A percentile compares a stretch with the other conserved stretches of the same genome.
These are phyloP conservation scores for Ladona fulva DNA, from an alignment of 1,140 invertebrate species.

Conservation along the genomic window DNA sequence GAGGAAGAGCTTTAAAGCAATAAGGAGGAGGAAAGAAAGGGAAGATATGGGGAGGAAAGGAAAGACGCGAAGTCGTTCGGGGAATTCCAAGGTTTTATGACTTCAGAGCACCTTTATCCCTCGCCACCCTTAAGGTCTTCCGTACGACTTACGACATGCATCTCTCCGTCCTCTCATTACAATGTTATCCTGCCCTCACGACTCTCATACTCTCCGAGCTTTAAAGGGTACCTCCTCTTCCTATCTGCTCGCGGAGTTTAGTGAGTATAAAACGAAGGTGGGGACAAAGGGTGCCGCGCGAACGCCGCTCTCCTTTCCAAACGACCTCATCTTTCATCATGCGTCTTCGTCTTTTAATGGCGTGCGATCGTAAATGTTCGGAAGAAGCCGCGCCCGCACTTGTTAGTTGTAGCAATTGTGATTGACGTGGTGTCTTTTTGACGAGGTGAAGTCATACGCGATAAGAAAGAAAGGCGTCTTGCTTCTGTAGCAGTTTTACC, in stretches of 20 bases:
- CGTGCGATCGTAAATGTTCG: not conserved
- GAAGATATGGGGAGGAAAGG: not conserved
- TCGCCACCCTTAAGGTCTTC: not conserved
- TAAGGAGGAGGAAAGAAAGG: not conserved
- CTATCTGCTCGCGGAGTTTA: not conserved
- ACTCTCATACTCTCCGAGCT: not conserved
- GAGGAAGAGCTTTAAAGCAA: not conserved
- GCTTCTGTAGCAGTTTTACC: too few species aligned
- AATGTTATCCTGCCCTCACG: not conserved
- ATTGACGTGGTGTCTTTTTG: not conserved
- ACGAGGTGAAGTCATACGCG: too few species aligned
- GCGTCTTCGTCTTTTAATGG: not conserved
- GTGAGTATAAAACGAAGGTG: not conserved
- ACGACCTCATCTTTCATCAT: not conserved
- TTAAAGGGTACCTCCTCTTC: not conserved
- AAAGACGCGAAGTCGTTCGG: not conserved
- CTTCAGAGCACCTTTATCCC: not conserved
- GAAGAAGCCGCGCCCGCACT: not conserved
- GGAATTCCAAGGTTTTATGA: not conserved
- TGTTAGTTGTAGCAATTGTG: not conserved
- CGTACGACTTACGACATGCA: not conserved
- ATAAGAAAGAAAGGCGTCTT: too few species aligned
- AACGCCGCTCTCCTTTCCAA: not conserved
- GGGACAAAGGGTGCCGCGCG: not conserved
- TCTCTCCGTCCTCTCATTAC: not conserved